Percentiles rank a stretch among this genome's conserved stretches.
Evolutionary conservation across 1,140 invertebrate genomes (phyloP).

Genomic region (Heliconius himera): DNA sequence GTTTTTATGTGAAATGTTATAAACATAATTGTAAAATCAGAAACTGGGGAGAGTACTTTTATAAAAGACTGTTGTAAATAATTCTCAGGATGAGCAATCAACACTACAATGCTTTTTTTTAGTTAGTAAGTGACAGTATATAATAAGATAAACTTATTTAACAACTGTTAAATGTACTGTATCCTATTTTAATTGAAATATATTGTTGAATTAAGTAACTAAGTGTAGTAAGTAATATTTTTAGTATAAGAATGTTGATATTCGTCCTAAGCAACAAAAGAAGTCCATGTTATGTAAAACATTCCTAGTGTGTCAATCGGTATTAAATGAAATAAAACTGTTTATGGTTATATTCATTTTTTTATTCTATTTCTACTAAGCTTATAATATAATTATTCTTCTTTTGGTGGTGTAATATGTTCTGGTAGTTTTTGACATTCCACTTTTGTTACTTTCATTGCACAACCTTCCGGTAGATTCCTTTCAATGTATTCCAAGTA

Average conservation of each 20-base stretch:
- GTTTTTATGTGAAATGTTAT: slow-evolving; percentile 18
- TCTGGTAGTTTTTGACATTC: slow-evolving; percentile 84
- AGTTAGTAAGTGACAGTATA: too few species aligned
- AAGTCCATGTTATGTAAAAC: not conserved
- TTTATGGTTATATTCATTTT: slow-evolving; percentile 3
- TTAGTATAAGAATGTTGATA: not conserved
- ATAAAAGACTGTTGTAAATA: slow-evolving; percentile 25
- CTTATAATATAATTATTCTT: slow-evolving; percentile 45
- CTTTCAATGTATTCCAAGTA: slow-evolving; percentile 98
- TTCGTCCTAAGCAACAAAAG: not conserved
- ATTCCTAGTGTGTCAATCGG: slow-evolving; percentile 5
- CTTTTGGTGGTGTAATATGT: slow-evolving; percentile 73
- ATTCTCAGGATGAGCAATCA: slow-evolving; percentile 2
- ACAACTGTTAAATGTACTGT: slow-evolving; percentile 15
- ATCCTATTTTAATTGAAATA: slow-evolving; percentile 2
- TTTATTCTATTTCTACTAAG: slow-evolving; percentile 44
- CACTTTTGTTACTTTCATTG: slow-evolving; percentile 95
- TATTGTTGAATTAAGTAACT: slow-evolving; percentile 3
- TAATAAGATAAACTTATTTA: not conserved
- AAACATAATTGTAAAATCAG: slow-evolving; percentile 23
- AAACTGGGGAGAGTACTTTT: slow-evolving; percentile 42
- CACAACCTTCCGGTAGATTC: slow-evolving; percentile 98
- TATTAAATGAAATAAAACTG: slow-evolving; percentile 28
- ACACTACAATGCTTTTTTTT: slow-evolving; percentile 9
- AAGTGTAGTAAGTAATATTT: not conserved